Percentiles rank a stretch among this genome's conserved stretches.
These are phyloP conservation scores for Potorous gilbertii DNA, from an alignment of 2,797 vertebrate species.

Conservation along the genomic window DNA sequence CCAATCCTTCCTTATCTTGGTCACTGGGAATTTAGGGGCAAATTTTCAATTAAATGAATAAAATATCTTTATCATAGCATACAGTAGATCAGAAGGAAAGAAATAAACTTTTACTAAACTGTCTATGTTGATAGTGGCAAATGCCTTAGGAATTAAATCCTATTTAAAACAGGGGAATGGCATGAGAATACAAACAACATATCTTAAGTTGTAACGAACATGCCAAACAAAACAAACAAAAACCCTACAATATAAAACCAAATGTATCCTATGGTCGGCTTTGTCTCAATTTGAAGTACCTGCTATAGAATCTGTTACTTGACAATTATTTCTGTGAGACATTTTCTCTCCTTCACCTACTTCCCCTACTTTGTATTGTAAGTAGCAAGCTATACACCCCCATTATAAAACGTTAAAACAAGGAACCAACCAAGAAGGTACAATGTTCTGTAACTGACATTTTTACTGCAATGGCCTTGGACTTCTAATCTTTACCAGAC, in stretches of 20 bases:
- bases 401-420: slow-evolving; percentile 84
- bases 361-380: slow-evolving; percentile 63
- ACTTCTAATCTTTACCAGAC: slow-evolving; percentile 88
- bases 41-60: slow-evolving; percentile 27
- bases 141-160: slow-evolving; percentile 26
- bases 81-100: not conserved
- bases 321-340: not conserved
- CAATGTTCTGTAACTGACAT: slow-evolving; percentile 86
- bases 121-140: slow-evolving; percentile 9
- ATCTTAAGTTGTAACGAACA: not conserved
- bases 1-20: not conserved
- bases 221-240: slow-evolving; percentile 8
- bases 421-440: slow-evolving; percentile 82
- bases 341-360: slow-evolving; percentile 62
- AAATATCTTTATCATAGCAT: not conserved
- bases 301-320: slow-evolving; percentile 37
- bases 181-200: slow-evolving; percentile 33
- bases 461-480: slow-evolving; percentile 86
- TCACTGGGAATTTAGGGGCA: not conserved
- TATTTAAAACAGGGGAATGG: not conserved
- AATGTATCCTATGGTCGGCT: not conserved
- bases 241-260: not conserved
- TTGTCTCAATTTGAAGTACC: slow-evolving; percentile 61
- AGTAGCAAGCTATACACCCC: slow-evolving; percentile 72
- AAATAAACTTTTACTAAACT: not conserved